Base-by-base conservation (phyloP, 2,888 invertebrate genomes). In the Cybosia mesomella region DNA sequence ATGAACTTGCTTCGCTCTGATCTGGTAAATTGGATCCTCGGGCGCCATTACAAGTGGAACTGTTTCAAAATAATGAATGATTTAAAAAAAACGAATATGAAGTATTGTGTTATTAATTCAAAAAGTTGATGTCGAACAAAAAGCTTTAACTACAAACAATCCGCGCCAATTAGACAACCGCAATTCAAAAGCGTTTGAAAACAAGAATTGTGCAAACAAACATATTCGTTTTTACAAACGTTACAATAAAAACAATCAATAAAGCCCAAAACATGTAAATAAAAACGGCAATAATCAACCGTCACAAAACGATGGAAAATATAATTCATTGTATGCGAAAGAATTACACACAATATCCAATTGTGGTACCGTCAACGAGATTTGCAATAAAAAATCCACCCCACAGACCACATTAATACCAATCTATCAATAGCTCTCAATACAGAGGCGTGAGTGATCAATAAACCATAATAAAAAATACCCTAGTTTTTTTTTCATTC, bases 391-490 rank as follows among this genome's bases (percentile, higher is more conserved):
- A 92, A 91, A 91, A 84, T 74, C 83, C 87, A 91, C 93, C 94
- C 94, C 88, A 91, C 88, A 83, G 83, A 80, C 80, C 80, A 84
- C 89, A 92, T 93, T 91, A 92, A 92, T 93, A 92, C 91, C 93
- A 92, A 94, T 94, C 91, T 93, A 94, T 94, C 94, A 94, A 94
- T 95, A 93, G 73, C 78, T 73, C 85, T 89, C 91, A 91, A 91
- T 91, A 86, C 85, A 82, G 85, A 91, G 94, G 94, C 94, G 95
- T 92, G 80, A 80, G 82, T 82, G 94, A 95, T 92, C 93, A 91
- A 92, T 91, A 89, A 88, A 83, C 89, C 85, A 92, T 92, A 91
- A 89, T 88, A 88, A 81, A 90, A 88, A 89, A 88, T 81, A 83
- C 86, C 87, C 86, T 83, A 85, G 28, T 81, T 86, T 89, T 87